A percentile compares a stretch with the other conserved stretches of the same genome.
Evolutionary conservation across 2,797 vertebrate species (phyloP).

Genomic region (Oreochromis grahami): DNA sequence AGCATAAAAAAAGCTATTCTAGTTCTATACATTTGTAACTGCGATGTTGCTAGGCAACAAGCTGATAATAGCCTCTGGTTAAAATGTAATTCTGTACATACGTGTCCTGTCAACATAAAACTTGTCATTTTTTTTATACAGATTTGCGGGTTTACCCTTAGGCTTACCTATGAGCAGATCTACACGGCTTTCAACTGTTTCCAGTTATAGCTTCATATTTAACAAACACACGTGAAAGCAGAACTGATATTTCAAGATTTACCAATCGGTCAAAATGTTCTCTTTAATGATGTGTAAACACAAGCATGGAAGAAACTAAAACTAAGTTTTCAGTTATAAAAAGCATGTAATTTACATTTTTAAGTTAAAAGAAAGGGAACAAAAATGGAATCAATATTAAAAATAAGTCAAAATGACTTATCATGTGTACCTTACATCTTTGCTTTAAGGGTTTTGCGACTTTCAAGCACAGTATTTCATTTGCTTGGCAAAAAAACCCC

Average conservation of each 20-base stretch:
- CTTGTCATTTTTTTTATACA: not conserved
- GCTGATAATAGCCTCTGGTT: not conserved
- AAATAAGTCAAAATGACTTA: not conserved
- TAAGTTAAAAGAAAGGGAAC: not conserved
- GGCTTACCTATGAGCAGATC: not conserved
- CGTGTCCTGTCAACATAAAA: not conserved
- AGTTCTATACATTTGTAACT: not conserved
- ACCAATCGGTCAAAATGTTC: not conserved
- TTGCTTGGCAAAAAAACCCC: not conserved
- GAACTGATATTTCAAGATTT: not conserved
- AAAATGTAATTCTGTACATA: not conserved
- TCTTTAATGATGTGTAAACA: not conserved
- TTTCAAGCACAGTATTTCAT: not conserved
- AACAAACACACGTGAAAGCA: not conserved
- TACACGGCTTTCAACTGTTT: not conserved
- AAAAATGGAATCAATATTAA: not conserved
- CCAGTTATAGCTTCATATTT: not conserved
- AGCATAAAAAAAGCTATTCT: not conserved
- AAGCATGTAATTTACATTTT: not conserved
- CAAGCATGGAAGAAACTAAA: not conserved
- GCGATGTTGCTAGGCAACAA: not conserved
- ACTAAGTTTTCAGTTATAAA: not conserved
- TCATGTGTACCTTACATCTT: not conserved
- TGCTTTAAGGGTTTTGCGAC: not conserved
- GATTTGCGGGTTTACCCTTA: not conserved